Evolutionary conservation across 2,113 vertebrate genomes (phyloP), one percentile per base, ranked within the genome.

Genomic region (Gasterosteus aculeatus): DNA sequence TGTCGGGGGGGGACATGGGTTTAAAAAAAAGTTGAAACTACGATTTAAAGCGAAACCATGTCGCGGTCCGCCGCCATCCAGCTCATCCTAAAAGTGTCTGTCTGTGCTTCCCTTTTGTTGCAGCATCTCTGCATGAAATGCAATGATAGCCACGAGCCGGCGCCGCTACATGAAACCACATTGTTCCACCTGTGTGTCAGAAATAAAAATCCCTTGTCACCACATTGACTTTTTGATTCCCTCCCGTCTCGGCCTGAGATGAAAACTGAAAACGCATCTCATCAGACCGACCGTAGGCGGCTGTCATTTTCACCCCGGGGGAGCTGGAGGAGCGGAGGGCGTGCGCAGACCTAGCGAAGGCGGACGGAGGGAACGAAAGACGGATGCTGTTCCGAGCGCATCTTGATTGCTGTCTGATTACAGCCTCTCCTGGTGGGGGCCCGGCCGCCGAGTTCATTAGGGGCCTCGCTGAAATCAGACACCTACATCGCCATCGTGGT

Each of bases 371-470:
- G 60, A 61, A 22, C 42, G 26, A 78, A 49, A 84, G 73, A 59
- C 16, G 58, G 68, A 81, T 76, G 80, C 69, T 72, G 73, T 64
- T 83, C 61, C 31, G 61, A 67, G 80, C 64, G 66, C 1, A 16
- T 77, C 51, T 81, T 91, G 87, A 90, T 89, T 91, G 83, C 80
- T 72, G 86, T 77, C 77, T 88, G 86, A 92, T 91, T 91, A 81
- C 68, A 81, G 79, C 79, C 78, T 75, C 78, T 83, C 74, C 69
- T 60, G 49, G 53, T 68, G 80, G 75, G 81, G 79, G 75, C 26
- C 3, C 54, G 31, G 76, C 60, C 7, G 18, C 26, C 26, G 15
- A 71, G 31, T 64, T 82, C 71, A 44, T 76, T 31, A 60, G 38
- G 57, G 56, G 39, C 41, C n/a, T 10, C 29, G 62, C 5, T 65